Conservation (phyloP, 2,797 vertebrate species). For the Sebastes itinus region DNA sequence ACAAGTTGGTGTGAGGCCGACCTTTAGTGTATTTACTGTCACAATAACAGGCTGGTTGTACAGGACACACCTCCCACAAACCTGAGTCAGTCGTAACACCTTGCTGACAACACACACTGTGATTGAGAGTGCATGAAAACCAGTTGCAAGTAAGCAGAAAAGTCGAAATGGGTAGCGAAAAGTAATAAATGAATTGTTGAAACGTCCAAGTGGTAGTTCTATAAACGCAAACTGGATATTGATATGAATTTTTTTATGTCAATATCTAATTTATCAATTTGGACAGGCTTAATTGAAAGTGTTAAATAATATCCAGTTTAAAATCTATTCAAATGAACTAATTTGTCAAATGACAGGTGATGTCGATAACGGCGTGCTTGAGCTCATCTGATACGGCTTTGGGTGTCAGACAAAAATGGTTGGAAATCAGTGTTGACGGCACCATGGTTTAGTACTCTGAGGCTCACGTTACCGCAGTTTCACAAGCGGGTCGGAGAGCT, state of each 20-base stretch:
- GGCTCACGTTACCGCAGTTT: no score
- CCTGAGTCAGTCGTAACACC: background rate
- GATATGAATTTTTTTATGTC: background rate
- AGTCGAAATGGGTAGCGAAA: background rate
- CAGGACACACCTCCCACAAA: background rate
- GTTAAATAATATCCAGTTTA: background rate
- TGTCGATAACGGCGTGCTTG: background rate
- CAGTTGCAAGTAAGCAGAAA: background rate
- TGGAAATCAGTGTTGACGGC: background rate
- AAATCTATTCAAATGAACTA: background rate
- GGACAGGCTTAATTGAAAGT: background rate
- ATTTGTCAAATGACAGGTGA: background rate
- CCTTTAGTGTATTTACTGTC: background rate
- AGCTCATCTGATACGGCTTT: background rate
- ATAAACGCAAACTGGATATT: background rate
- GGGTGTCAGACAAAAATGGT: background rate
- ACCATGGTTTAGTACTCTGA: no score
- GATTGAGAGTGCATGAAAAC: no score
- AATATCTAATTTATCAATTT: background rate
- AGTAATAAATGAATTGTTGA: background rate
- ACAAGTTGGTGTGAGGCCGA: background rate
- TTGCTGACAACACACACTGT: background rate
- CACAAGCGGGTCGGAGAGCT: no score
- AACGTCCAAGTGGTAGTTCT: background rate
- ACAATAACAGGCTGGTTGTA: background rate